Percentiles rank a stretch among this genome's conserved stretches.
Conservation (phyloP, 2,113 vertebrate species). For the Daboia siamensis region DNA sequence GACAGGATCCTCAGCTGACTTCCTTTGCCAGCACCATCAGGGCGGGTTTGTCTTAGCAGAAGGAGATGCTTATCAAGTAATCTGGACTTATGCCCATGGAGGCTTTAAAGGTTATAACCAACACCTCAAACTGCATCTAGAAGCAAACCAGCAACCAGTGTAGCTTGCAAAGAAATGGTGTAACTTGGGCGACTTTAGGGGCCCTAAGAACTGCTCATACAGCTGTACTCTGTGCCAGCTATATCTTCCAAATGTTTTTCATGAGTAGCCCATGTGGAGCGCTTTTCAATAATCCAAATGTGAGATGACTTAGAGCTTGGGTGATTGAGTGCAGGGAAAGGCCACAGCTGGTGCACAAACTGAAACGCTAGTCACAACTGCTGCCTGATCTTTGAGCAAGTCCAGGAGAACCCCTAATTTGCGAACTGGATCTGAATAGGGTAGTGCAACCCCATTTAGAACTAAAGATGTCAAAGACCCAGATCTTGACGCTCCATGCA, state of each 20-base stretch:
- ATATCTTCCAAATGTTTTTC: background rate
- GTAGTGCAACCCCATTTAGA: background rate
- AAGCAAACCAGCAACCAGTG: background rate
- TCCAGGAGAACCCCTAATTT: background rate
- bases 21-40: background rate
- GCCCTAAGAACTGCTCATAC: background rate
- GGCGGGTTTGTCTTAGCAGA: background rate
- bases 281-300: background rate
- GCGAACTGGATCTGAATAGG: background rate
- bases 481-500: background rate
- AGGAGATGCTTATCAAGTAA: background rate
- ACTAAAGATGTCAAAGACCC: background rate
- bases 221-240: background rate
- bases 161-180: background rate
- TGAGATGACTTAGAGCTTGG: background rate
- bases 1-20: background rate
- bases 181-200: background rate
- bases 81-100: background rate
- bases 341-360: background rate
- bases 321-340: background rate
- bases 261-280: background rate
- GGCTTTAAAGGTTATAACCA: background rate
- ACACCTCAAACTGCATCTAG: background rate
- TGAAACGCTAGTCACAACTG: background rate
- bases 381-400: background rate